phyloP scores from a whole-genome alignment of 2,797 vertebrate genomes.

The Salarias fasciatus region DNA sequence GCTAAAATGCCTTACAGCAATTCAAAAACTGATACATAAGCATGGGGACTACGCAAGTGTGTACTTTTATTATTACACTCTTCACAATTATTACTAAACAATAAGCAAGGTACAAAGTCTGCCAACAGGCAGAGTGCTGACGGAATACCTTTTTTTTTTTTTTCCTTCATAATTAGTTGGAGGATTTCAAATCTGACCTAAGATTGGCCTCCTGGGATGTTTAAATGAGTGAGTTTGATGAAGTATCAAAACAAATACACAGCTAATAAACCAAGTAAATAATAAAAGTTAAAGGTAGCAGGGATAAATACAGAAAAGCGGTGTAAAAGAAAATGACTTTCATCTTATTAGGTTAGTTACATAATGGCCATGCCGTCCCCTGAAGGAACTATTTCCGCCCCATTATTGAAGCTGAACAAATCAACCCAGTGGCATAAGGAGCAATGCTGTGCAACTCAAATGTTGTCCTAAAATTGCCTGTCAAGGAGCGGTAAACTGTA shows the following conservation, averaged over 20 bases:
- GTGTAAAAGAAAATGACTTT: conserved; percentile 20
- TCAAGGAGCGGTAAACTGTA: conserved; percentile 5
- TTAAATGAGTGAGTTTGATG: conserved; percentile 5
- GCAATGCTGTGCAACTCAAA: conserved; percentile 7
- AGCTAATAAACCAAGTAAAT: conserved; percentile 2
- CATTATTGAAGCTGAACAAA: conserved; percentile 42
- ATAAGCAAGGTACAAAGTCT: conserved; percentile 1
- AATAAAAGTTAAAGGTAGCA: conserved; percentile 9
- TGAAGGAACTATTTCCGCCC: conserved; percentile 40
- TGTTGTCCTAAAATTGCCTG: conserved; percentile 17
- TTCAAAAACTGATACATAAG: conserved; percentile 31
- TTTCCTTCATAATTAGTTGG: conserved; percentile 23
- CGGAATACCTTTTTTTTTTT: conserved; percentile 13
- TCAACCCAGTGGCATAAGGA: conserved; percentile 21
- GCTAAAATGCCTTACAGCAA: conserved; percentile 37
- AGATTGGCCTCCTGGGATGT: conserved; percentile 11
- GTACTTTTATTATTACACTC: conserved; percentile 14
- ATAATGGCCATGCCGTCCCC: conserved; percentile 24
- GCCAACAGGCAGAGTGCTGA: not conserved
- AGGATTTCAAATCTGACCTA: conserved; percentile 12
- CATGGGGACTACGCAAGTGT: not conserved
- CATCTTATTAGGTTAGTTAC: conserved; percentile 48
- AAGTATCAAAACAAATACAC: conserved; percentile 10
- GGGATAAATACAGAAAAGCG: conserved; percentile 9
- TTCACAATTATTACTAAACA: not conserved